Evolutionary conservation across 2,797 vertebrate genomes (phyloP).

Genomic region (Enteromius viviparus): DNA sequence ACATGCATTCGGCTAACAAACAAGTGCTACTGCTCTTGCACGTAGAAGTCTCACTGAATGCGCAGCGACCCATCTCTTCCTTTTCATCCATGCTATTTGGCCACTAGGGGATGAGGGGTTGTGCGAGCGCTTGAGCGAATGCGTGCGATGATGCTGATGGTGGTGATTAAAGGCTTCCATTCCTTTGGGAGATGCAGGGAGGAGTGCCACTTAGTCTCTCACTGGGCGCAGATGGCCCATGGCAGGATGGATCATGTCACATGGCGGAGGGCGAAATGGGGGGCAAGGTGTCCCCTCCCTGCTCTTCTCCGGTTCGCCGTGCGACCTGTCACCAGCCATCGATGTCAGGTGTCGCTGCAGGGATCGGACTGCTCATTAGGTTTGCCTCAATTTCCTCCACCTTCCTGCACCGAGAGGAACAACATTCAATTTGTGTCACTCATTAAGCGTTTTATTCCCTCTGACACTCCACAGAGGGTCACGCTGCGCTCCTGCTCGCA

Average conservation of each 20-base stretch:
- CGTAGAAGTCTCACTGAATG: constrained; percentile 23
- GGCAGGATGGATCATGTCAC: constrained; percentile 57
- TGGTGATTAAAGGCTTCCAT: constrained; percentile 50
- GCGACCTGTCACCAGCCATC: constrained; percentile 59
- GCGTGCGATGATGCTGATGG: constrained; percentile 40
- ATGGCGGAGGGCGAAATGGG: constrained; percentile 32
- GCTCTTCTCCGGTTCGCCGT: constrained; percentile 14
- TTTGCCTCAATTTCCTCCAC: constrained; percentile 59
- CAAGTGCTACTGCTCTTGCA: constrained; percentile 36
- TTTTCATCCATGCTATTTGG: constrained; percentile 36
- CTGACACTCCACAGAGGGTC: constrained; percentile 56
- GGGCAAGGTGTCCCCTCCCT: constrained; percentile 46
- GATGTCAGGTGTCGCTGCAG: constrained; percentile 58
- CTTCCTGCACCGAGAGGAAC: constrained; percentile 56
- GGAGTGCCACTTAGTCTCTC: constrained; percentile 47
- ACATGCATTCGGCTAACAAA: constrained; percentile 31
- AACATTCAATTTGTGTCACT: constrained; percentile 65
- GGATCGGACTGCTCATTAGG: constrained; percentile 61
- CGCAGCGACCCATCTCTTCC: constrained; percentile 32
- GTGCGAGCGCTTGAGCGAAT: neutral
- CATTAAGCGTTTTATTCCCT: constrained; percentile 58
- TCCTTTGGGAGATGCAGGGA: constrained; percentile 40
- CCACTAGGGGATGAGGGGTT: constrained; percentile 14
- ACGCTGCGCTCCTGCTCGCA: constrained; percentile 15
- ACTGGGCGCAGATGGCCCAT: constrained; percentile 52